phyloP scores from a whole-genome alignment of 92 coral and sea anemone species.

The Phenganax subtilis region DNA sequence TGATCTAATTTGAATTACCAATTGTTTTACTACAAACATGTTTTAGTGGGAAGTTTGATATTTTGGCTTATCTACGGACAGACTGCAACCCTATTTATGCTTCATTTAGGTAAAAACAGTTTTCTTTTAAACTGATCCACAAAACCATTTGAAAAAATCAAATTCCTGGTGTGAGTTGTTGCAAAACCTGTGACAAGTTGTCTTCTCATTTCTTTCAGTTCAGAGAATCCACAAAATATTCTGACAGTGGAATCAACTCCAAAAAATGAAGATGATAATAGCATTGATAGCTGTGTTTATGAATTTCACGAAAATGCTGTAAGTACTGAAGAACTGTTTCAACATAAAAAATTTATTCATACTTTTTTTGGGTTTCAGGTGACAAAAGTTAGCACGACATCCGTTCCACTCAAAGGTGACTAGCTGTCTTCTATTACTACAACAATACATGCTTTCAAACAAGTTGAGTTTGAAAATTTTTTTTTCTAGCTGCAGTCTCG shows the following conservation, averaged over 20 bases:
- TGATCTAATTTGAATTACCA: too few relatives aligned
- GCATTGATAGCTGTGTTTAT: constrained; percentile 87
- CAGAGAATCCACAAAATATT: constrained; percentile 79
- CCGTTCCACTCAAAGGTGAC: constrained; percentile 77
- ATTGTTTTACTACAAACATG: too few relatives aligned
- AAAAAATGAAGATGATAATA: constrained; percentile 56
- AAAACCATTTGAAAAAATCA: too few relatives aligned
- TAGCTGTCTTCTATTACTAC: neutral
- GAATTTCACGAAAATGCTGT: constrained; percentile 80
- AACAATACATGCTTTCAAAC: neutral
- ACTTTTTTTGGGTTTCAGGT: constrained; percentile 45
- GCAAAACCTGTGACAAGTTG: too few relatives aligned
- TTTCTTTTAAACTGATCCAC: neutral
- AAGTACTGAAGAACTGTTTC: neutral
- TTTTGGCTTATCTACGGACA: constrained; percentile 73
- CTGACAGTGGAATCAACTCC: constrained; percentile 74
- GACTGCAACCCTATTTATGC: constrained; percentile 84
- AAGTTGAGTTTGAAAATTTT: neutral
- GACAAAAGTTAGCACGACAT: constrained; percentile 69
- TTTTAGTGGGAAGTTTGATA: constrained; percentile 67
- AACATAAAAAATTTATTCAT: neutral
- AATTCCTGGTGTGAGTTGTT: too few relatives aligned
- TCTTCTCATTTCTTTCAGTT: constrained; percentile 41
- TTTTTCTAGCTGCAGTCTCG: constrained; percentile 57
- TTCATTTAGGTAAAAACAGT: constrained; percentile 59